Evolutionary conservation across 1,140 invertebrate genomes (phyloP).

Genomic region (Oncopeltus fasciatus): DNA sequence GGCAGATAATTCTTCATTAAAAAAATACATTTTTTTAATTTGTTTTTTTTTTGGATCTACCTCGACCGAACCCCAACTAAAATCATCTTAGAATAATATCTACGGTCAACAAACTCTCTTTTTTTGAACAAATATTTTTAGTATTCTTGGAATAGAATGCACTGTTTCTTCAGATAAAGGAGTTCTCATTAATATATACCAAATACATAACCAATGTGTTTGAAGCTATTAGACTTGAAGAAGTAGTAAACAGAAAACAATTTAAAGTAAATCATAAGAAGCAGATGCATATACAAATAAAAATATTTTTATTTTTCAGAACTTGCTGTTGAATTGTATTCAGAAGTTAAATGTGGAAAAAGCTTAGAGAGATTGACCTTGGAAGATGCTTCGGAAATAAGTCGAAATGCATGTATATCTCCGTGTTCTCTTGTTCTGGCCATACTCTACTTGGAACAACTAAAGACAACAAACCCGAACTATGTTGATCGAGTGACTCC

Average conservation of each 20-base stretch:
- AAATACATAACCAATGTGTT: no score
- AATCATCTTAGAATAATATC: no score
- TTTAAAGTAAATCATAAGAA: background rate
- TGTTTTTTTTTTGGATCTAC: no score
- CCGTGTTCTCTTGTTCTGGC: slow-evolving; percentile 70
- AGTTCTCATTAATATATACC: background rate
- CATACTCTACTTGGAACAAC: slow-evolving; percentile 71
- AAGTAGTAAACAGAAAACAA: background rate
- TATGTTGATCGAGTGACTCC: slow-evolving; percentile 68
- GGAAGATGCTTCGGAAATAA: slow-evolving; percentile 60
- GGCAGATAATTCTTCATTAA: no score
- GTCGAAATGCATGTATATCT: slow-evolving; percentile 67
- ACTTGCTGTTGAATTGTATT: slow-evolving; percentile 67
- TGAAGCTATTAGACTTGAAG: background rate
- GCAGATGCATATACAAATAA: background rate
- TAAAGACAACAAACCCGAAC: slow-evolving; percentile 62
- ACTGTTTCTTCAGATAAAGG: background rate
- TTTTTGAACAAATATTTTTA: background rate
- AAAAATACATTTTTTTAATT: no score
- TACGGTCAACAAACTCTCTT: no score
- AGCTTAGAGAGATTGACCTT: slow-evolving; percentile 65
- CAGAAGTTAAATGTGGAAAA: slow-evolving; percentile 44
- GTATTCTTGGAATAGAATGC: background rate
- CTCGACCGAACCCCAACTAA: no score
- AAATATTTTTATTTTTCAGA: slow-evolving; percentile 36